phyloP scores from a whole-genome alignment of 37 sponge, comb jelly and placozoan species.

The Halisarca cf. caerulea region DNA sequence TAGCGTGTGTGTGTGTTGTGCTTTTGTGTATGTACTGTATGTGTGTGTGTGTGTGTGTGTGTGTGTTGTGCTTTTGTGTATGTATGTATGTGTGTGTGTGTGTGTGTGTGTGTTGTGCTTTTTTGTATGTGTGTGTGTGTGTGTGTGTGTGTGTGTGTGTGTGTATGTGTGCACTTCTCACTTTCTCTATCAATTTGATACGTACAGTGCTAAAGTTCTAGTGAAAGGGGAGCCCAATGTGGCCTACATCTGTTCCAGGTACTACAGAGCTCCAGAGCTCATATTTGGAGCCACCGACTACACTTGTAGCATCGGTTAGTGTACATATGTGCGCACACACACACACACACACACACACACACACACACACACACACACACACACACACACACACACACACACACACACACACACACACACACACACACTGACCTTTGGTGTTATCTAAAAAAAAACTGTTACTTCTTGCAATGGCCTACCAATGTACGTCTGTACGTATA shows the following conservation, averaged over 20 bases:
- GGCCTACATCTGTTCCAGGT: constrained; percentile 97
- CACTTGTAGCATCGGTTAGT: constrained; percentile 89
- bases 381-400: too few relatives aligned
- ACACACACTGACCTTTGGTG: too few relatives aligned
- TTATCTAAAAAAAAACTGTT: too few relatives aligned
- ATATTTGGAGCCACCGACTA: constrained; percentile 99
- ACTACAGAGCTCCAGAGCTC: constrained; percentile 99
- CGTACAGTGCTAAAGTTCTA: constrained; percentile 90
- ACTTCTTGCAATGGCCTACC: background rate
- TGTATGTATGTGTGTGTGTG: constrained; percentile 14
- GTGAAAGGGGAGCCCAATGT: constrained; percentile 96
- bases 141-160: constrained; percentile 38
- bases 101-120: constrained; percentile 38
- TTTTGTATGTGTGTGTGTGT: constrained; percentile 26
- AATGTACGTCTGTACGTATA: background rate
- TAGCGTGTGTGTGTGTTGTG: too few relatives aligned
- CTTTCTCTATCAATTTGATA: background rate
- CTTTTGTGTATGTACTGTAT: too few relatives aligned
- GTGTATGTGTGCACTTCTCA: background rate
- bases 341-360: too few relatives aligned
- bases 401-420: too few relatives aligned
- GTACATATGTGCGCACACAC: too few relatives aligned
- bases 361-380: too few relatives aligned
- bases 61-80: constrained; percentile 23
- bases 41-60: constrained; percentile 32